Percentiles rank a stretch among this genome's conserved stretches.
Conservation (phyloP, 2,888 invertebrate species). For the Hetaerina titia region DNA sequence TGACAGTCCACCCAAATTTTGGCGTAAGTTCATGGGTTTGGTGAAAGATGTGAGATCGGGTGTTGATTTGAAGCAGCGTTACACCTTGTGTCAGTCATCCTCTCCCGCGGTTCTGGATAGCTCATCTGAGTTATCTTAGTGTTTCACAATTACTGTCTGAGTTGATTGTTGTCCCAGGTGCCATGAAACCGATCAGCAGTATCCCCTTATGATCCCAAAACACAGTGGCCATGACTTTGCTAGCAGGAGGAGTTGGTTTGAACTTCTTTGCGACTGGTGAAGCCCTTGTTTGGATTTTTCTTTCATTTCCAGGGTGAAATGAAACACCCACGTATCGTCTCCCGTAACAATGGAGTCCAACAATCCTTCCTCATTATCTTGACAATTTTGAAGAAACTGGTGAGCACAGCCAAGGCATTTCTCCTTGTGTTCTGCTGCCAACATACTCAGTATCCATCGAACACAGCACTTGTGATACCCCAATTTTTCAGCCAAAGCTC, state of each 20-base stretch:
- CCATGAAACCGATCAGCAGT: neutral
- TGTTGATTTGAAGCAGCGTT: neutral
- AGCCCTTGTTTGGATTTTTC: too few relatives aligned
- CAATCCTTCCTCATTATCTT: neutral
- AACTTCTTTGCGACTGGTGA: too few relatives aligned
- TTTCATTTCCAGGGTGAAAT: neutral
- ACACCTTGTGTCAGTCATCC: neutral
- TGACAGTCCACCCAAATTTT: too few relatives aligned
- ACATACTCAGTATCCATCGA: slow-evolving; percentile 27
- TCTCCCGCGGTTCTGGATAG: neutral
- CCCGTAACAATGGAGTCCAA: neutral
- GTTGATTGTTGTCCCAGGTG: slow-evolving; percentile 70
- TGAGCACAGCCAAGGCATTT: too few relatives aligned
- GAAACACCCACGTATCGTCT: neutral
- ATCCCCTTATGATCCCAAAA: neutral
- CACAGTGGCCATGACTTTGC: neutral
- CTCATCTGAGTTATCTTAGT: neutral
- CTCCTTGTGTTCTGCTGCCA: neutral
- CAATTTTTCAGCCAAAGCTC: slow-evolving; percentile 30
- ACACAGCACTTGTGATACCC: slow-evolving; percentile 41
- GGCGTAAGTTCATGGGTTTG: too few relatives aligned
- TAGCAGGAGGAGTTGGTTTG: too few relatives aligned
- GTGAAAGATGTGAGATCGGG: too few relatives aligned
- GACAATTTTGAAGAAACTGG: slow-evolving; percentile 52
- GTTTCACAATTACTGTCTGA: slow-evolving; percentile 73